A percentile compares a stretch with the other conserved stretches of the same genome.
These are phyloP conservation scores for Mimumesa dahlbomi DNA, from an alignment of 2,888 invertebrate genomes.

Conservation along the genomic window DNA sequence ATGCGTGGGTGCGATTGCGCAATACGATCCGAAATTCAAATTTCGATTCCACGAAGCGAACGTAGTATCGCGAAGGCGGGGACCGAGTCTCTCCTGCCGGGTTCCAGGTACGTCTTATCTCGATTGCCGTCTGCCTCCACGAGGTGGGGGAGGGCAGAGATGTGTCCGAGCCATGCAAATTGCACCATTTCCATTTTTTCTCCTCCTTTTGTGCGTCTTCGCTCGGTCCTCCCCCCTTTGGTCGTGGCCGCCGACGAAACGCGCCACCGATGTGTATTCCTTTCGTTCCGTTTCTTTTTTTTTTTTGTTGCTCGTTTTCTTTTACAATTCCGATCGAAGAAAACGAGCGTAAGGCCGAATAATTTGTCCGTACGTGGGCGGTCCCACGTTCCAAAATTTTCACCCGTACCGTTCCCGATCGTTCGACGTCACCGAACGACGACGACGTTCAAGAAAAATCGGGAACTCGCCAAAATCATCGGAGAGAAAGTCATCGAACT, in stretches of 20 bases:
- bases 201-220: conserved; percentile 29
- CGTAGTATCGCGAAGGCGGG: conserved; percentile 32
- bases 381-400: conserved; percentile 35
- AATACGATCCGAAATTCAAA: conserved; percentile 66
- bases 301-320: conserved; percentile 12
- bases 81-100: conserved; percentile 37
- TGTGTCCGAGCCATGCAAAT: conserved; percentile 57
- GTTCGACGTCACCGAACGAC: conserved; percentile 15
- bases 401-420: conserved; percentile 6
- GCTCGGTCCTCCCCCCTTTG: conserved; percentile 7
- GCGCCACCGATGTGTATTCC: no score
- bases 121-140: conserved; percentile 55
- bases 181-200: conserved; percentile 66
- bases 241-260: no score
- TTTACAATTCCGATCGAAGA: conserved; percentile 52
- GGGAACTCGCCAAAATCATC: conserved; percentile 12
- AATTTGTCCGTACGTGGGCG: conserved; percentile 53
- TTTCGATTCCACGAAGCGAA: conserved; percentile 55
- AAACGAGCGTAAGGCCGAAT: conserved; percentile 42
- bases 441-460: conserved; percentile 18
- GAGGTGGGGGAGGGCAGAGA: conserved; percentile 37
- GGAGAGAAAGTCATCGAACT: conserved; percentile 39
- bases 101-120: conserved; percentile 61
- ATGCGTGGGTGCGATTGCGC: conserved; percentile 64
- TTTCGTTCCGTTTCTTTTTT: conserved; percentile 1